A percentile compares a stretch with the other conserved stretches of the same genome.
phyloP scores from a whole-genome alignment of 1,140 invertebrate species.

The Frieseomelitta varia region DNA sequence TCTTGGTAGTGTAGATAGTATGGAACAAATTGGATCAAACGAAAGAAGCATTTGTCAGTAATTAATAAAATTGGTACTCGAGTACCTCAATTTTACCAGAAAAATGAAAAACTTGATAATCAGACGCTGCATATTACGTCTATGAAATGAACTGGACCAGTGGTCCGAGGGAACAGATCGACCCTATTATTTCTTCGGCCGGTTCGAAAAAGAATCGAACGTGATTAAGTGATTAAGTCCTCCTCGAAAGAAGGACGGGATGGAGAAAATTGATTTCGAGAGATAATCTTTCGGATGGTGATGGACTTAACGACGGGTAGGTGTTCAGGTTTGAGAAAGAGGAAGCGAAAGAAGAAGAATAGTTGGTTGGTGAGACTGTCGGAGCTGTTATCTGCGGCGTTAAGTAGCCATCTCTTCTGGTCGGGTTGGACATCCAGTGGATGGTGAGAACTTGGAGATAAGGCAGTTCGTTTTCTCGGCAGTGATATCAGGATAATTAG shows the following conservation, averaged over 20 bases:
- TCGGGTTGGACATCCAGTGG: slow-evolving; percentile 21
- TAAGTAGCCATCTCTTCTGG: slow-evolving; percentile 9
- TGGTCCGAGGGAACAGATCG: too few species aligned
- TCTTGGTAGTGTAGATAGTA: too few species aligned
- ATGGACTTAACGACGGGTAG: not conserved
- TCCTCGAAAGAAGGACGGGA: not conserved
- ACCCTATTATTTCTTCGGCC: not conserved
- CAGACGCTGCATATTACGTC: too few species aligned
- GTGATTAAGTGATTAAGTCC: not conserved
- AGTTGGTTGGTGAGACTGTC: not conserved
- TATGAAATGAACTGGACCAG: not conserved
- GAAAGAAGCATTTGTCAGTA: not conserved
- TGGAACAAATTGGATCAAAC: too few species aligned
- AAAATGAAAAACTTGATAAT: not conserved
- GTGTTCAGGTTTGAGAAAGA: not conserved
- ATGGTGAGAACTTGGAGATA: slow-evolving; percentile 45
- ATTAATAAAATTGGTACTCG: not conserved
- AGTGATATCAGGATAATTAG: slow-evolving; percentile 25
- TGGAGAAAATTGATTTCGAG: slow-evolving; percentile 8
- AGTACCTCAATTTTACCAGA: not conserved
- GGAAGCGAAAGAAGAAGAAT: slow-evolving; percentile 11
- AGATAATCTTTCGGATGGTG: not conserved
- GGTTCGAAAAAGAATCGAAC: not conserved
- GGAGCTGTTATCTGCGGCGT: slow-evolving; percentile 12
- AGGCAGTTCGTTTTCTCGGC: slow-evolving; percentile 41